These are phyloP conservation scores for Drosophila bocki DNA, from an alignment of 1,140 invertebrate genomes.

Conservation along the genomic window DNA sequence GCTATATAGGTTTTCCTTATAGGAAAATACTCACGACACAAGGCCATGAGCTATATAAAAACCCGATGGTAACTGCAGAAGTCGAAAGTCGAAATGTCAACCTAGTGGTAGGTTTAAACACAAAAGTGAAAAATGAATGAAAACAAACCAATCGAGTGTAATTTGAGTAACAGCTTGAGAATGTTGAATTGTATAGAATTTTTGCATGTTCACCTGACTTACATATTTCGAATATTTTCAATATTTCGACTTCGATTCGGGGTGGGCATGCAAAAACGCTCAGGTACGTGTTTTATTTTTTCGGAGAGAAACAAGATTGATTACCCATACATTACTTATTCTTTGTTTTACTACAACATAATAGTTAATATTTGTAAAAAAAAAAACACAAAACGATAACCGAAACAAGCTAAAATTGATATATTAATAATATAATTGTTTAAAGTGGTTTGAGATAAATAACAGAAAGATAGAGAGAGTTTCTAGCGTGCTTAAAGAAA, in stretches of 20 bases:
- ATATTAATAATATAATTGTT: constrained; percentile 67
- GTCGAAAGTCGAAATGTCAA: constrained; percentile 70
- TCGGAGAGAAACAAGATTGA: constrained; percentile 88
- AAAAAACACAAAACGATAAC: constrained; percentile 12
- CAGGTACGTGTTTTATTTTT: constrained; percentile 85
- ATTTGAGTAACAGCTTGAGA: constrained; percentile 80
- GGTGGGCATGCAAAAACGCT: constrained; percentile 76
- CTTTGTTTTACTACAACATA: constrained; percentile 81
- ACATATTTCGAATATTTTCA: neutral
- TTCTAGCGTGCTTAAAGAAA: constrained; percentile 66
- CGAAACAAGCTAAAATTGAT: constrained; percentile 50
- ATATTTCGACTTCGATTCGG: constrained; percentile 4
- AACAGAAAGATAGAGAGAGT: constrained; percentile 16
- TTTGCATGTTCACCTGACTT: constrained; percentile 57
- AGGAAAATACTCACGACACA: neutral
- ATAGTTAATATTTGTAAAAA: constrained; percentile 77
- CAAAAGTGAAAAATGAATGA: constrained; percentile 36
- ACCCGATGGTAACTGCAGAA: constrained; percentile 32
- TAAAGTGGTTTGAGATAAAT: constrained; percentile 39
- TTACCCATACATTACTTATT: constrained; percentile 85
- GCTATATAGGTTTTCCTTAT: neutral
- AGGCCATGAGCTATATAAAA: constrained; percentile 13
- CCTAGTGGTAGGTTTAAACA: constrained; percentile 65
- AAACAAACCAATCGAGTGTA: constrained; percentile 76
- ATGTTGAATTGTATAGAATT: constrained; percentile 83